Base-by-base conservation (phyloP, 2,888 invertebrate genomes). In the Aethes cnicana region DNA sequence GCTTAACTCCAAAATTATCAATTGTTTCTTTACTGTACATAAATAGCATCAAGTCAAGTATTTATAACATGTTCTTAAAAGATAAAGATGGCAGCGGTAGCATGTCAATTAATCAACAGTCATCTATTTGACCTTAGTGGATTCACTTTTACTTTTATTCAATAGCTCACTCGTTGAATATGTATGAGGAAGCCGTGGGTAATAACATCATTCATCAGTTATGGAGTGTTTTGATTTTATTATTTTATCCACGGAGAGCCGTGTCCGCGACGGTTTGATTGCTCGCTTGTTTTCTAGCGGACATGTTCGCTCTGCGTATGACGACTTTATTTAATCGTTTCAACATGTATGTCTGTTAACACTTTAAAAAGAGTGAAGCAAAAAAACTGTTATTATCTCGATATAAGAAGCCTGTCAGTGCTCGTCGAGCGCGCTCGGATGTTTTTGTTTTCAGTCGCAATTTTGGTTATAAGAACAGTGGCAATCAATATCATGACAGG, bases 61-160 rank as follows among this genome's bases (percentile, higher is more conserved):
- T 30, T 14, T 16, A 32, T 30, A 37, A 43, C 43, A 18, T 69
- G 72, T 80, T 79, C 75, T 74, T 78, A 74, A 67, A 72, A 64
- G 56, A 62, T 54, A 59, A 59, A 59, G 61, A 61, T 56, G 64
- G 72, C 71, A 74, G 70, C 70, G 39, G 74, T 74, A 74, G 71
- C 70, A 37, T 61, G 53, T 60, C 63, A 63, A 77, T 79, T 74
- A 81, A 78, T 81, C 74, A 79, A 64, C 59, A 64, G 53, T 62
- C 64, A 63, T 66, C 66, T 71, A 74, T 75, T 69, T 72, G 65
- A 67, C 57, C 62, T 67, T 66, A 70, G 68, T 67, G 72, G 76
- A 81, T 76, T 77, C 71, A 84, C 87, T 86, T 82, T 88, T 86
- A 85, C 86, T 87, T 86, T 84, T 84, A 77, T 81, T 77, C 72